Base-by-base conservation (phyloP, 2,888 invertebrate species). In the Drosophila mimica region DNA sequence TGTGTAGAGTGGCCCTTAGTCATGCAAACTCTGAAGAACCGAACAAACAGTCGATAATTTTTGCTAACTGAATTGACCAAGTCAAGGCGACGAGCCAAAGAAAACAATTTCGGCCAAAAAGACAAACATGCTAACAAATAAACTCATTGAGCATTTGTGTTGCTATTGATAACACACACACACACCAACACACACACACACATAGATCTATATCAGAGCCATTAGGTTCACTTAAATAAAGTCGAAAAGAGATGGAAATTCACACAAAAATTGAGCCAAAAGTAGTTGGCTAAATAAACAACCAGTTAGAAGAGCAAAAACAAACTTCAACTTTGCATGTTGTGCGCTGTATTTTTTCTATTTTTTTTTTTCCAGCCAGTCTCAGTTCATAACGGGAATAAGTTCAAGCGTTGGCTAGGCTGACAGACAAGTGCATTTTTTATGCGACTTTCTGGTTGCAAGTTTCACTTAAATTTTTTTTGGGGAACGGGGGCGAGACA, bases 371-470 rank as follows among this genome's bases (percentile, higher is more conserved):
- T 49, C 38, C 28, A 56, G 30, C 28, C 66, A 56, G 67, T 71
- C 73, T 70, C 56, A 81, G 81, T 78, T 76, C 70, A 66, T 80
- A 88, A 77, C 77, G 59, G 57, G 70, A 51, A 69, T 63, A 62
- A 76, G 69, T 71, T 59, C 60, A 61, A 49, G 46, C 64, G 62
- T 65, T 70, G 79, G 70, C 84, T 66, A 70, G 51, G 56, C 59
- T 83, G 84, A 89, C 77, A 84, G 88, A 89, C 85, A 89, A 84
- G 82, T 87, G 70, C 81, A 81, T 78, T 78, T 79, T 73, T 66
- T 65, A 80, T 79, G 73, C 49, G 68, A 76, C 67, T 80, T 74
- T 51, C 15, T 54, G 68, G 65, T 53, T 58, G 64, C 58, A 62
- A 61, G 63, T 83, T 62, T 34, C 70, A 64, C 65, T 80, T 65